Conservation (phyloP, 2,888 invertebrate genomes). For the Orthosia incerta region DNA sequence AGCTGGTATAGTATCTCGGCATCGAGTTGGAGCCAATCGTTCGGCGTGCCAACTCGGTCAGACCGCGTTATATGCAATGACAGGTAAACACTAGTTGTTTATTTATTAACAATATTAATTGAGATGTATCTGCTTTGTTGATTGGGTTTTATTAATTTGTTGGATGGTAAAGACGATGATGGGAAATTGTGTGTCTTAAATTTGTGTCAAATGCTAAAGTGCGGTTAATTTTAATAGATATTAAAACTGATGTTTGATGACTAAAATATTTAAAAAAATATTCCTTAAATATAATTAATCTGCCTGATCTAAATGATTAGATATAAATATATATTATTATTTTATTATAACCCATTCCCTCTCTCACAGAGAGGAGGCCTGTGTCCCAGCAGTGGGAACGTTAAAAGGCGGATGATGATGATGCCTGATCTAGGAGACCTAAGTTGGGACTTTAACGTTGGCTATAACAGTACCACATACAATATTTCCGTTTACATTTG, state of each 20-base stretch:
- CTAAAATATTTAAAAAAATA: too few relatives aligned
- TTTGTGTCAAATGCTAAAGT: neutral
- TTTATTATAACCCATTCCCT: too few relatives aligned
- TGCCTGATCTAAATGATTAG: neutral
- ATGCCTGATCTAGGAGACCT: neutral
- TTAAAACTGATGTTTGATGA: too few relatives aligned
- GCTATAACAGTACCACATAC: too few relatives aligned
- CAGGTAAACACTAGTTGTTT: conserved; percentile 57
- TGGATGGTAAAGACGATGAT: neutral
- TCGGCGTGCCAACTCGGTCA: conserved; percentile 64
- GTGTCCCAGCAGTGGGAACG: too few relatives aligned
- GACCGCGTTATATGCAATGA: conserved; percentile 46
- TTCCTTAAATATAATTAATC: neutral
- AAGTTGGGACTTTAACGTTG: neutral
- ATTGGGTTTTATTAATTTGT: conserved; percentile 31
- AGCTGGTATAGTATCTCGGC: conserved; percentile 56
- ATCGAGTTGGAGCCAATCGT: conserved; percentile 61
- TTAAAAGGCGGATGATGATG: too few relatives aligned
- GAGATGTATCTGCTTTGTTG: conserved; percentile 38
- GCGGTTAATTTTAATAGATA: neutral
- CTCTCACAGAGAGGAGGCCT: too few relatives aligned
- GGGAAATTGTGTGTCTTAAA: neutral
- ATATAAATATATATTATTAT: too few relatives aligned
- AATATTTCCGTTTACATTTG: neutral
- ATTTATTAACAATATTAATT: conserved; percentile 49